Evolutionary conservation across 2,797 vertebrate genomes (phyloP), one percentile per base, ranked within the genome.

Genomic region (Mus caroli): DNA sequence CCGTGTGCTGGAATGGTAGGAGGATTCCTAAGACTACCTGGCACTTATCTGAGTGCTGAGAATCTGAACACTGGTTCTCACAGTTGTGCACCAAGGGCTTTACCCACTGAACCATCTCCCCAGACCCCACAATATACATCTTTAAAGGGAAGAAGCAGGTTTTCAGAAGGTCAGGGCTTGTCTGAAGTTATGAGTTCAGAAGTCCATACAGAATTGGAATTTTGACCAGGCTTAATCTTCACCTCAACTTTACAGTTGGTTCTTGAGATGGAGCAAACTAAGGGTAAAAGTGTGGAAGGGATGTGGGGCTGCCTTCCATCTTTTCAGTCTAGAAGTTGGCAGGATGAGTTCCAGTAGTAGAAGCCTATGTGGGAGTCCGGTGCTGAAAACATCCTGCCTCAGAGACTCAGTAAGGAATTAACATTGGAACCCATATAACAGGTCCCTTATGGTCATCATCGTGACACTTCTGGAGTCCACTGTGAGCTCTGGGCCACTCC

Each of bases 131-230:
- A 43, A 31, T 22, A 60, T n/a, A 69, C 54, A 89, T 62, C 76
- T 87, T 88, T 78, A 87, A 56, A 75, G 24, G 22, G 56, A 89
- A n/a, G 86, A 83, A 67, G 84, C 26, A 84, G 84, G 73, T n/a
- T 26, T 76, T 71, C 28, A 90, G 43, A 43, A 69, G 2, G 13
- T 31, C 64, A 56, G 31, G 58, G 52, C 11, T 37, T 92, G 34
- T 26, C 24, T 8, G 31, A 88, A 19, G 14, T 64, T 40, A 37
- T 3, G 26, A 46, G 24, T 76, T 76, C 75, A 76, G 75, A 76
- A 76, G 75, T 75, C 90, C 79, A 28, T 24, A n/a, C 37, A 76
- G 31, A 91, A 6, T 71, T 94, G 37, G 40, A 31, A 77, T 94
- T 89, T 91, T 90, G 78, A 58, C 34, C 19, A 40, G 34, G 50